Percentiles rank a stretch among this genome's conserved stretches.
These are phyloP conservation scores for Berghia stephanieae DNA, from an alignment of 1,140 invertebrate species.

Conservation along the genomic window DNA sequence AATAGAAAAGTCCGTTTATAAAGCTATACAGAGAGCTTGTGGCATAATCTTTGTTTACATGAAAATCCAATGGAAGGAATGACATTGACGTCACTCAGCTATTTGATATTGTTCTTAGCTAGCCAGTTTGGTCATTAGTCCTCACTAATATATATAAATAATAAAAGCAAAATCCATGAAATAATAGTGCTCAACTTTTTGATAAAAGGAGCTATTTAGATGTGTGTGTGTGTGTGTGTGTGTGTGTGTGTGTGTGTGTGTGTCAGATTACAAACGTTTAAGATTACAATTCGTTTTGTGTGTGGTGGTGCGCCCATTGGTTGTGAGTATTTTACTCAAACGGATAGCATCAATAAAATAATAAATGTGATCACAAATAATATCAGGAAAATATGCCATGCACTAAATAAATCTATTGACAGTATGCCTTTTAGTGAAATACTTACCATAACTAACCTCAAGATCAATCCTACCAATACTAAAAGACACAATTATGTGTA, in stretches of 20 bases:
- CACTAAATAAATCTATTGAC: neutral
- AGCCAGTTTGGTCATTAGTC: too few species aligned
- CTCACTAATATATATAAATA: too few species aligned
- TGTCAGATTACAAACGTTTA: neutral
- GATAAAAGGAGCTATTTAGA: too few species aligned
- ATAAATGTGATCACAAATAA: neutral
- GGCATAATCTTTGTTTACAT: neutral
- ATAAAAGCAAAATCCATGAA: too few species aligned
- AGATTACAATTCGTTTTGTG: neutral
- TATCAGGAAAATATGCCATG: neutral
- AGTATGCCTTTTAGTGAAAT: neutral
- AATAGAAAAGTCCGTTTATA: neutral
- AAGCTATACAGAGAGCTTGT: neutral
- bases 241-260: neutral
- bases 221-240: neutral
- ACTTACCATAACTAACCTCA: too few species aligned
- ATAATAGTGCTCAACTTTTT: too few species aligned
- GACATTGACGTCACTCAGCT: too few species aligned
- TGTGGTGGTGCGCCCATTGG: neutral
- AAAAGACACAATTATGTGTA: too few species aligned
- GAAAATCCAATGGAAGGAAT: too few species aligned
- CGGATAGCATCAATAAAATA: neutral
- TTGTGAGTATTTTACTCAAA: neutral
- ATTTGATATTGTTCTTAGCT: too few species aligned
- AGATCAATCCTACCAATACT: too few species aligned